phyloP scores from a whole-genome alignment of 2,113 vertebrate genomes.

The Alethe castanea region DNA sequence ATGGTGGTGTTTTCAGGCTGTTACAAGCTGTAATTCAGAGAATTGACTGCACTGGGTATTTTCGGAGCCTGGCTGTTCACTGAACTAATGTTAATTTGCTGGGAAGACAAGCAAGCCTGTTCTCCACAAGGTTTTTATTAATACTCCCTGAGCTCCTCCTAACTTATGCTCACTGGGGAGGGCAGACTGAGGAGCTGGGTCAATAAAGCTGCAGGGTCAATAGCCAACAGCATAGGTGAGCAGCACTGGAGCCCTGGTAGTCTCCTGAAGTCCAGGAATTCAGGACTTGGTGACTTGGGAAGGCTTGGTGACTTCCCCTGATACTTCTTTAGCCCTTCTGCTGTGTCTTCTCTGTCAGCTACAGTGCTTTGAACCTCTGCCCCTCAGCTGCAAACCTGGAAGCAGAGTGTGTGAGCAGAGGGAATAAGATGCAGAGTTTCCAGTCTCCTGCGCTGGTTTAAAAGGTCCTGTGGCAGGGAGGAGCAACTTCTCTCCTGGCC shows the following conservation, averaged over 20 bases:
- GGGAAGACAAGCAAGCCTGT: neutral
- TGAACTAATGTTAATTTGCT: neutral
- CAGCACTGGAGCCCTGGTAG: neutral
- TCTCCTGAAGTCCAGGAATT: neutral
- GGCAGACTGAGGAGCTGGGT: neutral
- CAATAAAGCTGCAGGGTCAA: neutral
- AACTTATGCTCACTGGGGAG: neutral
- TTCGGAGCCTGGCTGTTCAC: neutral
- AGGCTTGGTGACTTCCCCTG: neutral
- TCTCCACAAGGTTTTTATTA: neutral
- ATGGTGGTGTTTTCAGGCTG: neutral
- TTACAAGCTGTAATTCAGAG: neutral
- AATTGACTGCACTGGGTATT: neutral
- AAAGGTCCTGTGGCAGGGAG: neutral
- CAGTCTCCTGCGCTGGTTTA: neutral
- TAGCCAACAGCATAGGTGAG: rapidly evolving
- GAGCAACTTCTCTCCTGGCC: neutral
- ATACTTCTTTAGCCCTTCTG: neutral
- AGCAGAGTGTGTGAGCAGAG: neutral
- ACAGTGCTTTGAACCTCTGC: neutral
- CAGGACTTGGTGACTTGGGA: neutral
- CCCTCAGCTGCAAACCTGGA: neutral
- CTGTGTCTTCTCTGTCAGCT: neutral
- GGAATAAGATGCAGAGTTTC: neutral
- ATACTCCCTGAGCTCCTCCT: neutral